Evolutionary conservation across 37 sponge, comb jelly and placozoan species (phyloP).

Genomic region (Aplysina aerophoba): DNA sequence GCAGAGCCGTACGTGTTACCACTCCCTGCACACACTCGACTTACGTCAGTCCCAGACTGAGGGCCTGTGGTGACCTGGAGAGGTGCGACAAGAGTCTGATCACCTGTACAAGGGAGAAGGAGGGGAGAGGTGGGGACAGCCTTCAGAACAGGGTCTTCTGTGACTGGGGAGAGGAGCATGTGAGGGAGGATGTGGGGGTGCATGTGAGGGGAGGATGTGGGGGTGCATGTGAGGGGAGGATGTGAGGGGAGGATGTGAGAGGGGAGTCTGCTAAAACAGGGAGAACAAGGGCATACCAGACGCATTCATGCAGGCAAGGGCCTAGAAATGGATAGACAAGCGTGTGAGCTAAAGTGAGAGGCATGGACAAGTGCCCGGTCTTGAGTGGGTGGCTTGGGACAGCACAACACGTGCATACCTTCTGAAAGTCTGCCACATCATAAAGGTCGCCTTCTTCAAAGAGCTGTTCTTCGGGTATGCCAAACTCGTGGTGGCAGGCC

Average conservation of each 20-base stretch:
- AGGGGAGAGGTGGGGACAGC: background rate
- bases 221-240: too few species aligned
- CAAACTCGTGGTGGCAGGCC: conserved; percentile 59
- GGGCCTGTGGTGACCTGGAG: conserved; percentile 70
- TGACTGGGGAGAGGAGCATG: too few species aligned
- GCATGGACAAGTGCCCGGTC: background rate
- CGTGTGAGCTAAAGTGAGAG: background rate
- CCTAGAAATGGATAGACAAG: too few species aligned
- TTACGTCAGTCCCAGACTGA: conserved; percentile 73
- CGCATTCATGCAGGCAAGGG: too few species aligned
- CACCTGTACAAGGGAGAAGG: conserved; percentile 42
- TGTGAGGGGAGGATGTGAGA: too few species aligned
- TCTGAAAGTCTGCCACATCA: conserved; percentile 81
- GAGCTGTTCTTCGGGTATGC: conserved; percentile 52
- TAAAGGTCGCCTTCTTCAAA: conserved; percentile 79
- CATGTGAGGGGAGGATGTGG: too few species aligned
- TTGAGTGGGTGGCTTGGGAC: too few species aligned
- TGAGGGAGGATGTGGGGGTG: too few species aligned
- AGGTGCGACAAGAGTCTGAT: conserved; percentile 65
- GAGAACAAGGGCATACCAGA: too few species aligned
- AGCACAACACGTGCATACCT: conserved; percentile 45
- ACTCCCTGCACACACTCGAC: too few species aligned
- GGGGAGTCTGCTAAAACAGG: too few species aligned
- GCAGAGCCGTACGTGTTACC: too few species aligned
- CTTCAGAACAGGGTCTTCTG: background rate